Evolutionary conservation across 2,888 invertebrate species (phyloP), one percentile per base, ranked within the genome.

Genomic region (Harmothoe impar): DNA sequence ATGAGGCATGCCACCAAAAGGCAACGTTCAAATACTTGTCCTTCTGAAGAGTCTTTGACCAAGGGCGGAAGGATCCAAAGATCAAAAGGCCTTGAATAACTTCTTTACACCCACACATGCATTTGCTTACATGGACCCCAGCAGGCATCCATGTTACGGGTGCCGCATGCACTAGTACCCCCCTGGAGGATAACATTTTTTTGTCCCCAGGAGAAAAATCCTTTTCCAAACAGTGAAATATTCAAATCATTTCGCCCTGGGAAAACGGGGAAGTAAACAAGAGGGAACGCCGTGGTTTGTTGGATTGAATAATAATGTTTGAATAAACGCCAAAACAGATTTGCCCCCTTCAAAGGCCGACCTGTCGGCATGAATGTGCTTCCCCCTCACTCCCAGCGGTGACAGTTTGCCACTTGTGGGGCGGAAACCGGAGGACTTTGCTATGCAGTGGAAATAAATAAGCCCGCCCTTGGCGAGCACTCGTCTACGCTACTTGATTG

Each of bases 11-110:
- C 23, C 62, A 20, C 20, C 62, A 62, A 62, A 62, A 72, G 72
- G 72, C 31, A n/a, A 72, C 25, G 72, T 25, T 72, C 29, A 72
- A 72, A 72, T 29, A 72, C 72, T 29, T 72, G 72, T 29, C 72
- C 25, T 15, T 72, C 68, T 72, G 29, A 15, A 29, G 72, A 15
- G 31, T 10, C 25, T 15, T 25, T n/a, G 15, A 7, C 5, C 72
- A 72, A 25, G n/a, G 29, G 72, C 72, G 72, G 72, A n/a, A 62
- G 62, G 72, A 29, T 72, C 72, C 29, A 72, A 72, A 72, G 29
- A 29, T 29, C 29, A n/a, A 72, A 72, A 29, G 29, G 17, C 25
- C 72, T n/a, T n/a, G 29, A 3, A 5, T 1, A 29, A 29, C n/a
- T 72, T 72, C 5, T 72, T 72, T 25, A 72, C 72, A 15, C 29